Conservation (phyloP, 1,140 invertebrate genomes). For the Penaeus indicus region DNA sequence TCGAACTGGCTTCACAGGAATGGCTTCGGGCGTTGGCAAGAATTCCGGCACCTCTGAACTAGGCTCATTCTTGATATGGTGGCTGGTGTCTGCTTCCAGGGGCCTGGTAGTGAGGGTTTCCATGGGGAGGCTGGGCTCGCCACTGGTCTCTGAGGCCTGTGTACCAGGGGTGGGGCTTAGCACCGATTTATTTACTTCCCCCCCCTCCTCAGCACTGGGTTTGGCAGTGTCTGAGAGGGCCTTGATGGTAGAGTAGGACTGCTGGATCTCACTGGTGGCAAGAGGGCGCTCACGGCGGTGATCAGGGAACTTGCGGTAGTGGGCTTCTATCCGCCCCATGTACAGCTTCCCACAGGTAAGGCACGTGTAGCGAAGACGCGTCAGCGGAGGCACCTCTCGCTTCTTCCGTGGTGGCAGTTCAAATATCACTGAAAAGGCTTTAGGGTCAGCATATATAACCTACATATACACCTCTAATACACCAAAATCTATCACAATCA, state of each 20-base stretch:
- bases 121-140: slow-evolving; percentile 60
- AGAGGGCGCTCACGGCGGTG: slow-evolving; percentile 47
- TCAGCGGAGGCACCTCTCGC: slow-evolving; percentile 18
- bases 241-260: slow-evolving; percentile 44
- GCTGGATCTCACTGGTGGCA: slow-evolving; percentile 14
- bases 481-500: too few species aligned
- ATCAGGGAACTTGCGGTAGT: slow-evolving; percentile 59
- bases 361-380: slow-evolving; percentile 58
- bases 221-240: slow-evolving; percentile 21
- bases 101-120: slow-evolving; percentile 46
- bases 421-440: neutral
- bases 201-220: slow-evolving; percentile 5
- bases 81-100: neutral
- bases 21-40: too few species aligned
- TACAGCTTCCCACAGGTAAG: slow-evolving; percentile 58
- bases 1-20: neutral
- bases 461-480: too few species aligned
- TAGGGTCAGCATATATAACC: too few species aligned
- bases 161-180: slow-evolving; percentile 62
- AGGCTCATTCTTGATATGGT: neutral
- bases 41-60: neutral
- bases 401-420: slow-evolving; percentile 60
- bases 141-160: slow-evolving; percentile 54
- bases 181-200: slow-evolving; percentile 49
- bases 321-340: slow-evolving; percentile 59